A percentile compares a stretch with the other conserved stretches of the same genome.
These are phyloP conservation scores for Luperina nickerlii DNA, from an alignment of 2,888 invertebrate genomes.

Conservation along the genomic window DNA sequence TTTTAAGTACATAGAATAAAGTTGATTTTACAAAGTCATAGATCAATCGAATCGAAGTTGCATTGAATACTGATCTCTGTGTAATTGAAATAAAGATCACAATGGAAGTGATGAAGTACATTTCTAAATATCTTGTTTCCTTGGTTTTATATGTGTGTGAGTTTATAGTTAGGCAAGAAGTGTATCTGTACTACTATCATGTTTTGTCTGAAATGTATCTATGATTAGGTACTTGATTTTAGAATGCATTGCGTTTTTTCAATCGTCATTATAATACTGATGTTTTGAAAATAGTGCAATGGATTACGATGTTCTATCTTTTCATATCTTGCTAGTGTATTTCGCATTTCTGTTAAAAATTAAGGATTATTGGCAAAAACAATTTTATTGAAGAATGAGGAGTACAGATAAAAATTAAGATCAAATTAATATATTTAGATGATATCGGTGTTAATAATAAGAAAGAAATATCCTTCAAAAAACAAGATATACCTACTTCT, in stretches of 20 bases:
- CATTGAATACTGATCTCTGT: not conserved
- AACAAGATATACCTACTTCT: not conserved
- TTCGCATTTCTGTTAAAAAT: not conserved
- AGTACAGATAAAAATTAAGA: slow-evolving; percentile 27
- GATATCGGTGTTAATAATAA: slow-evolving; percentile 44
- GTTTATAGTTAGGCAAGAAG: slow-evolving; percentile 7
- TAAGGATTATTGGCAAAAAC: slow-evolving; percentile 10
- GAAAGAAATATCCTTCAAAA: slow-evolving; percentile 21
- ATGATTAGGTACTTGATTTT: not conserved
- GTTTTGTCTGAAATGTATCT: not conserved
- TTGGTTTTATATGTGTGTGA: slow-evolving; percentile 19
- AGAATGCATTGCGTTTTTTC: slow-evolving; percentile 23
- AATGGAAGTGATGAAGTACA: not conserved
- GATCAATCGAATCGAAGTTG: not conserved
- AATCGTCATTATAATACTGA: slow-evolving; percentile 16
- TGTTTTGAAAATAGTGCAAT: slow-evolving; percentile 33
- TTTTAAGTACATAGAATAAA: not conserved
- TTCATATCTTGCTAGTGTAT: slow-evolving; percentile 15
- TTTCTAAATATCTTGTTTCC: not conserved
- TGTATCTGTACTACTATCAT: not conserved
- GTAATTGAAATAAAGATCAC: not conserved
- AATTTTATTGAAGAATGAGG: slow-evolving; percentile 20
- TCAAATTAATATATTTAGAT: slow-evolving; percentile 43
- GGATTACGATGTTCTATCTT: not conserved
- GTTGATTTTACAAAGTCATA: not conserved